Evolutionary conservation across 2,888 invertebrate genomes (phyloP), one percentile per base, ranked within the genome.

Genomic region (Lasioglossum oenotherae): DNA sequence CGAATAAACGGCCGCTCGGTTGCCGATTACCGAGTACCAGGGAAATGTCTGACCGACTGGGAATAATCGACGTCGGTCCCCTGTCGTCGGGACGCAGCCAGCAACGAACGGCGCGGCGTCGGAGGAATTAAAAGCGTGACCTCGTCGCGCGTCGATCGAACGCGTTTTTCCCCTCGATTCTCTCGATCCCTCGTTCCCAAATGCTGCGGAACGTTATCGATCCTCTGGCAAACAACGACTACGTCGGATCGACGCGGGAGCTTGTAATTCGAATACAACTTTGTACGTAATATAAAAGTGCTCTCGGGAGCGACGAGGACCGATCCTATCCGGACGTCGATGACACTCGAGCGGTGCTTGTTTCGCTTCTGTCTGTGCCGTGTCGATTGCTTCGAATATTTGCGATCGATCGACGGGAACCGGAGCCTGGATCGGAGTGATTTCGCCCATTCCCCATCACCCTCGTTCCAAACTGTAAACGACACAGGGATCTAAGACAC

Each of bases 61-160:
- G 90, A 89, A 89, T 89, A 89, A 89, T 88, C 88, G 87, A 81
- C 80, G 49, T 73, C 64, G 27, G 35, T 69, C 82, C 75, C 67
- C 67, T 85, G 80, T 75, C 86, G 73, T 53, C 53, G n/a, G 53
- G n/a, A 53, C 53, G 38, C 84, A 69, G 73, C 82, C 85, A 78
- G 78, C 85, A 88, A 89, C 84, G 82, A 87, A 82, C 74, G 75
- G 83, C 78, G 71, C 79, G 74, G 78, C 80, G 71, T 79, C 88
- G 78, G 81, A 87, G 27, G 31, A 87, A 89, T 89, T 89, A 89
- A 89, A 89, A 89, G 81, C 71, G 53, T 5, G 64, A 64, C 57
- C 78, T 19, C 53, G 44, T 16, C 69, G 71, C 10, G 53, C 10
- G 53, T 53, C 53, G 53, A 83, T 72, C 60, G 57, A 71, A 74